A percentile compares a stretch with the other conserved stretches of the same genome.
These are phyloP conservation scores for Hycleus cichorii DNA, from an alignment of 1,140 invertebrate genomes.

Conservation along the genomic window DNA sequence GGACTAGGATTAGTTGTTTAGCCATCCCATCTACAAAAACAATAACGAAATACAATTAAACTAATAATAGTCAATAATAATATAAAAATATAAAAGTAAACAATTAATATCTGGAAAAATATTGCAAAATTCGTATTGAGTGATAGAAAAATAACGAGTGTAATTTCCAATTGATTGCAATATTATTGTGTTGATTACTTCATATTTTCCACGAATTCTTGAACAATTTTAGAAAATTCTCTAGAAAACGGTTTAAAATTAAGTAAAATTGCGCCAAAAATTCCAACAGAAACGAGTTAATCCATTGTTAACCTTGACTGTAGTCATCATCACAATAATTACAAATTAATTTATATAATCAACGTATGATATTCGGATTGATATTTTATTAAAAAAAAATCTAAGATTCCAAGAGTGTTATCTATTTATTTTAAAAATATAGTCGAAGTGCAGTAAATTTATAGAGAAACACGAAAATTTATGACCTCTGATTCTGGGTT, in stretches of 20 bases:
- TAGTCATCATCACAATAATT: neutral
- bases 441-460: neutral
- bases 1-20: slow-evolving; percentile 17
- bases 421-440: neutral
- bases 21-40: slow-evolving; percentile 37
- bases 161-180: too few species aligned
- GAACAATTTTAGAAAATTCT: too few species aligned
- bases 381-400: neutral
- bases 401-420: neutral
- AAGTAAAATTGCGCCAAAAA: neutral
- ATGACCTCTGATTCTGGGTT: slow-evolving; percentile 26
- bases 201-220: too few species aligned
- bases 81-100: too few species aligned
- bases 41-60: slow-evolving; percentile 15
- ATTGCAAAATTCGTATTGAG: too few species aligned
- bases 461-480: neutral
- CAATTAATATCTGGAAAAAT: too few species aligned
- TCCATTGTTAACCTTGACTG: neutral
- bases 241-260: slow-evolving; percentile 2
- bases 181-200: too few species aligned
- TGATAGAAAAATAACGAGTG: too few species aligned
- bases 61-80: neutral
- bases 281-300: neutral
- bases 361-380: neutral
- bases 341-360: neutral